Evolutionary conservation across 2,888 invertebrate species (phyloP), one percentile per base, ranked within the genome.

Genomic region (Drosophila anomelani): DNA sequence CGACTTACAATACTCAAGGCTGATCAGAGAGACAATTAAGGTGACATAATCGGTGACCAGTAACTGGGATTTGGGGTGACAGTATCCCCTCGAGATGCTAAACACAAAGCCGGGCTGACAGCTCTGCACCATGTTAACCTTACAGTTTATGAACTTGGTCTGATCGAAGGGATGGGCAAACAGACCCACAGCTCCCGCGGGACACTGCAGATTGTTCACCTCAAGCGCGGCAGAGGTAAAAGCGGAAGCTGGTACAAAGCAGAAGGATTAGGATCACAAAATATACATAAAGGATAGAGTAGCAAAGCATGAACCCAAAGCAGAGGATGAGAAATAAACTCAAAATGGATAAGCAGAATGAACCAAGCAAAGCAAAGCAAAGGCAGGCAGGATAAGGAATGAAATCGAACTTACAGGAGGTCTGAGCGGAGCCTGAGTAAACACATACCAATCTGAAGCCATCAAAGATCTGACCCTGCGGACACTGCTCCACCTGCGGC

Each of bases 81-180:
- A 95, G 36, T 93, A 92, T 7, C 92, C 92, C 15, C 92, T 85
- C 0, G 85, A 82, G 6, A 94, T 93, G 89, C 95, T 95, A 86
- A 95, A 95, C 4, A 94, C 92, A 0, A 95, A 95, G 4, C 94
- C 94, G 0, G 95, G 94, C 1, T 94, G 93, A 82, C 95, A 95
- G 39, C 93, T 94, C 78, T 95, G 94, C 1, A 95, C 95, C 95
- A 75, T 94, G 51, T 53, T 53, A 15, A 53, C 94, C 93, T 94
- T 94, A 81, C 95, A 95, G 82, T 95, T 94, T 17, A 95, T 92
- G 83, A 94, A 95, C 81, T 94, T 94, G 70, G 94, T 94, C 83
- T 95, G 95, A 56, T 95, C 94, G 3, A 93, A 92, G 20, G 94
- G 94, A 86, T 95, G 95, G 0, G 94, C 93, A 79, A 94, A 94